These are phyloP conservation scores for Gambusia holbrooki DNA, from an alignment of 2,113 vertebrate species.

Conservation along the genomic window DNA sequence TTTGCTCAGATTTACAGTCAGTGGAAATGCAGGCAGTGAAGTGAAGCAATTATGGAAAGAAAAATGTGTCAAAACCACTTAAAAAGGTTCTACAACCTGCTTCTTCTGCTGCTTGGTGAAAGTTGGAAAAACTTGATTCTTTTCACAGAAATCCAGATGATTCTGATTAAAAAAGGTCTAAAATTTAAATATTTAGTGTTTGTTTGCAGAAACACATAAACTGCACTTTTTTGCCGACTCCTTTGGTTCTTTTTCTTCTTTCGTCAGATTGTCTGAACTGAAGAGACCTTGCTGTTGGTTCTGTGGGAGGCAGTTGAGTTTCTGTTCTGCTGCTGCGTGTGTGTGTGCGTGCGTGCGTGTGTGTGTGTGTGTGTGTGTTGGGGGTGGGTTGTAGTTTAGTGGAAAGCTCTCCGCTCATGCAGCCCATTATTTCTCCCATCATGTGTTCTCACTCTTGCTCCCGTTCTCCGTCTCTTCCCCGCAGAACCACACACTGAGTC, in stretches of 20 bases:
- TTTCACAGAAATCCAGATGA: background rate
- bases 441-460: constrained; percentile 89
- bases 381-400: constrained; percentile 48
- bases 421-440: constrained; percentile 97
- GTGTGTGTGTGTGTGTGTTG: too few relatives aligned
- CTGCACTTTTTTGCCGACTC: background rate
- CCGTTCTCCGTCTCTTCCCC: constrained; percentile 87
- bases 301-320: constrained; percentile 62
- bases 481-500: constrained; percentile 99
- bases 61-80: too few relatives aligned
- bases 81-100: too few relatives aligned
- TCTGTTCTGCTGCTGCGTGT: constrained; percentile 62
- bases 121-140: background rate
- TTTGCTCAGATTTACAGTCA: too few relatives aligned
- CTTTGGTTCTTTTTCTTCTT: background rate
- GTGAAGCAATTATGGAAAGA: too few relatives aligned
- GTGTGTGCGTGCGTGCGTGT: background rate
- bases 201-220: background rate
- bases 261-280: constrained; percentile 40
- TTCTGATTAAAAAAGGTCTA: background rate
- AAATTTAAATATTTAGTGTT: background rate
- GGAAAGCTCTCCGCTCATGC: constrained; percentile 84
- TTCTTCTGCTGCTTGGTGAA: too few relatives aligned
- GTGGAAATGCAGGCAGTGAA: too few relatives aligned
- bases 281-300: constrained; percentile 54